Evolutionary conservation across 1,140 invertebrate species (phyloP).

Genomic region (Homalodisca vitripennis): DNA sequence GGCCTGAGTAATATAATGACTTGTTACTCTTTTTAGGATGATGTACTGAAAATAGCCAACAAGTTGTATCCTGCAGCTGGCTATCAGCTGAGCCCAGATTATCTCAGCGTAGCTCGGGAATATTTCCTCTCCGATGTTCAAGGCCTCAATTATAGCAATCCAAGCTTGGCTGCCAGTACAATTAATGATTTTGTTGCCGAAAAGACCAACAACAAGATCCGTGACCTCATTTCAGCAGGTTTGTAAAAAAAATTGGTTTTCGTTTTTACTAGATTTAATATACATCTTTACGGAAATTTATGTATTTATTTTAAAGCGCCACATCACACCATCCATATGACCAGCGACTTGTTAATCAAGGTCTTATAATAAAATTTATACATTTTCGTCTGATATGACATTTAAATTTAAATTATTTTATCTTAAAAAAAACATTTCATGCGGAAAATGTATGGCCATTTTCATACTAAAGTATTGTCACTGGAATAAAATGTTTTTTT

Average conservation of each 20-base stretch:
- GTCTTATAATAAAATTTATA: too few species aligned
- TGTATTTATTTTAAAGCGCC: too few species aligned
- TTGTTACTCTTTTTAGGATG: slow-evolving; percentile 32
- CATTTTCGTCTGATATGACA: too few species aligned
- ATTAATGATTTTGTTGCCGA: slow-evolving; percentile 72
- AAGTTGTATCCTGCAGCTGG: slow-evolving; percentile 58
- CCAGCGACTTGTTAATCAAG: too few species aligned
- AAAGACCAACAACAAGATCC: slow-evolving; percentile 72
- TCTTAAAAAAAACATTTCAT: too few species aligned
- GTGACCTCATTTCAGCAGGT: slow-evolving; percentile 55
- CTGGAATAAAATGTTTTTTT: too few species aligned
- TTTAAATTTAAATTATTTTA: too few species aligned
- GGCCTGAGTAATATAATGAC: too few species aligned
- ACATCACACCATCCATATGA: too few species aligned
- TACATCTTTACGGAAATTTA: too few species aligned
- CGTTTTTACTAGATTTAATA: not conserved
- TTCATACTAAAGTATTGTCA: too few species aligned
- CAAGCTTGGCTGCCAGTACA: slow-evolving; percentile 46
- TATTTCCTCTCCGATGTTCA: slow-evolving; percentile 55
- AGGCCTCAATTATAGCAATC: slow-evolving; percentile 55
- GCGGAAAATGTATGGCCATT: too few species aligned
- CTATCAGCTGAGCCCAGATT: slow-evolving; percentile 52
- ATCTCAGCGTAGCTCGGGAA: slow-evolving; percentile 49
- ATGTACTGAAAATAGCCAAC: slow-evolving; percentile 61
- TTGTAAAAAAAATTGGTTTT: not conserved